phyloP scores from a whole-genome alignment of 2,888 invertebrate species.

The Pachymerium ferrugineum region DNA sequence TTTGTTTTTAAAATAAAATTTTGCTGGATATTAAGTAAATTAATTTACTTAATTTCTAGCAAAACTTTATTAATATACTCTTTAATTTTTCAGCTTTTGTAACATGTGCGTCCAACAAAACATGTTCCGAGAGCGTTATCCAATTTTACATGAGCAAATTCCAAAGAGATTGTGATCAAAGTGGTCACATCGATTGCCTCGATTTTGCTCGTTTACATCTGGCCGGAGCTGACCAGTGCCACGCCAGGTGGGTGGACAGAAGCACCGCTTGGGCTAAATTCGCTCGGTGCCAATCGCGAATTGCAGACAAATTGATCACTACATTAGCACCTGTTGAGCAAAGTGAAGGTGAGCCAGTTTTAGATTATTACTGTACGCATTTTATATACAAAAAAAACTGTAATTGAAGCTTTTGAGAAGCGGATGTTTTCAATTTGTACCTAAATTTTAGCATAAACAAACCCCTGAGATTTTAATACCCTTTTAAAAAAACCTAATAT shows the following conservation, averaged over 20 bases:
- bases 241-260: constrained; percentile 34
- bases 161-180: constrained; percentile 66
- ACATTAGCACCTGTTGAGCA: not conserved
- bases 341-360: constrained; percentile 27
- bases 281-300: constrained; percentile 34
- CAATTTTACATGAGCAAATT: constrained; percentile 65
- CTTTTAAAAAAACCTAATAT: too few species aligned
- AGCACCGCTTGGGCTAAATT: constrained; percentile 39
- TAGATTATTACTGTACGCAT: not conserved
- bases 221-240: constrained; percentile 37
- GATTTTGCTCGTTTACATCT: constrained; percentile 76
- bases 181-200: constrained; percentile 69
- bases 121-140: constrained; percentile 70
- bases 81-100: constrained; percentile 56
- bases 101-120: constrained; percentile 67
- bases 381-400: not conserved
- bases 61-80: not conserved
- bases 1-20: too few species aligned
- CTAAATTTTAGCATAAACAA: too few species aligned
- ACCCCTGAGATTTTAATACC: too few species aligned
- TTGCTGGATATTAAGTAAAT: too few species aligned
- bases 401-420: too few species aligned
- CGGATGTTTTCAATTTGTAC: too few species aligned
- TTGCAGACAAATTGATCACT: not conserved
- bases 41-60: not conserved